Evolutionary conservation across 35 echinoderm and acorn worm genomes (phyloP), one percentile per base, ranked within the genome.

Genomic region (Hemicentrotus pulcherrimus): DNA sequence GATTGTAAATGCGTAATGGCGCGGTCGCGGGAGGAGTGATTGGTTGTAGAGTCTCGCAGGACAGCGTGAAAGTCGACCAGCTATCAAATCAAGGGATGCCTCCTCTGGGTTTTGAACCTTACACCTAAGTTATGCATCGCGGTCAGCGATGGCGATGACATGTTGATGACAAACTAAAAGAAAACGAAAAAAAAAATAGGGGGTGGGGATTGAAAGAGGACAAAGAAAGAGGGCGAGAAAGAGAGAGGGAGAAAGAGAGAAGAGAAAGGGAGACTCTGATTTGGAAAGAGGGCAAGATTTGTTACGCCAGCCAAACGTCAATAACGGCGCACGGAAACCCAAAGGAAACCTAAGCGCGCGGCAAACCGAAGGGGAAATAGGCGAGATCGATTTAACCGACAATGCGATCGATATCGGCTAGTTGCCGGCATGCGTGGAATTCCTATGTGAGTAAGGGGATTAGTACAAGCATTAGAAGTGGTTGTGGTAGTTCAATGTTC

Each of bases 311-410:
- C 32, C 88, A 32, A 33, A 90, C 88, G 88, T 90, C 88, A 90
- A 90, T 90, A 90, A 90, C 31, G 32, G 88, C 88, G 88, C 32
- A 90, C 32, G 46, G 88, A 47, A 90, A 90, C 32, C 88, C 88
- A 90, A 90, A 90, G 88, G 88, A 90, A 90, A 90, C 88, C 88
- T 16, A 18, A 90, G 88, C 88, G 32, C 88, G 32, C 32, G 32
- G 88, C 46, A 46, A 90, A 90, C 88, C 88, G 88, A 90, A 90
- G 88, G 88, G 88, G 88, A 90, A 90, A 90, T 90, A 33, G 32
- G 32, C 32, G 32, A 32, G 46, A 90, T 90, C 88, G 88, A 90
- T 47, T 47, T 33, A 90, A 47, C 88, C 88, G 88, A 90, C 65
- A 90, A 45, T 90, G 46, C 19, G 88, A 90, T 90, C 88, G 19